These are phyloP conservation scores for Colletes latitarsis DNA, from an alignment of 1,140 invertebrate species.

Conservation along the genomic window DNA sequence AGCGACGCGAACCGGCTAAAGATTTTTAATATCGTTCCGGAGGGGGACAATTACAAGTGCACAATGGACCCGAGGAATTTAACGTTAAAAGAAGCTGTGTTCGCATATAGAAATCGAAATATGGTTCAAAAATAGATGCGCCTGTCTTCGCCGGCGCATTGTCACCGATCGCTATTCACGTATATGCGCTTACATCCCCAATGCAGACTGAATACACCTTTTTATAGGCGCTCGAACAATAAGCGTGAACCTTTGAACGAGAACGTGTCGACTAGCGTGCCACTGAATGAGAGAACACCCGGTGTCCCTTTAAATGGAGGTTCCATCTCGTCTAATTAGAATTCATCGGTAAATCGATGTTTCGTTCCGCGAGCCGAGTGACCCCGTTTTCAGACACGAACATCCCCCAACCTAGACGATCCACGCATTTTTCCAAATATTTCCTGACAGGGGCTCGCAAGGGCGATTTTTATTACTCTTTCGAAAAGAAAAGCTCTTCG, in stretches of 20 bases:
- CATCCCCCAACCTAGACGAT: neutral
- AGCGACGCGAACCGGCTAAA: no score
- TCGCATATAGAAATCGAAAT: neutral
- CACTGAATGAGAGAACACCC: conserved; percentile 4
- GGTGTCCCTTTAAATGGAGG: conserved; percentile 17
- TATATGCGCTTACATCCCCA: neutral
- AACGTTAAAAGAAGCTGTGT: neutral
- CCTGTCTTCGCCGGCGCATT: conserved; percentile 15
- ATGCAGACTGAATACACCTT: conserved; percentile 22
- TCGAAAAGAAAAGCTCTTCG: no score
- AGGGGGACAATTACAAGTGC: neutral
- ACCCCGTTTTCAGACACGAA: conserved; percentile 16
- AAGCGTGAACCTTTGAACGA: conserved; percentile 33
- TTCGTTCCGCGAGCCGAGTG: neutral
- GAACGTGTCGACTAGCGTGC: conserved; percentile 11
- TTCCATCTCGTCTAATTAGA: conserved; percentile 51
- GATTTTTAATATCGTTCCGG: neutral
- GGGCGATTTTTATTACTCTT: no score
- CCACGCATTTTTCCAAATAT: neutral
- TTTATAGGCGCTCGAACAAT: conserved; percentile 31
- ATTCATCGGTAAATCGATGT: conserved; percentile 50
- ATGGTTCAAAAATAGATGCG: neutral
- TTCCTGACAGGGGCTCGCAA: neutral
- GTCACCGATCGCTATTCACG: conserved; percentile 17
- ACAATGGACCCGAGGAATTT: no score